Evolutionary conservation across 2,113 vertebrate species (phyloP).

Genomic region (Alethe castanea): DNA sequence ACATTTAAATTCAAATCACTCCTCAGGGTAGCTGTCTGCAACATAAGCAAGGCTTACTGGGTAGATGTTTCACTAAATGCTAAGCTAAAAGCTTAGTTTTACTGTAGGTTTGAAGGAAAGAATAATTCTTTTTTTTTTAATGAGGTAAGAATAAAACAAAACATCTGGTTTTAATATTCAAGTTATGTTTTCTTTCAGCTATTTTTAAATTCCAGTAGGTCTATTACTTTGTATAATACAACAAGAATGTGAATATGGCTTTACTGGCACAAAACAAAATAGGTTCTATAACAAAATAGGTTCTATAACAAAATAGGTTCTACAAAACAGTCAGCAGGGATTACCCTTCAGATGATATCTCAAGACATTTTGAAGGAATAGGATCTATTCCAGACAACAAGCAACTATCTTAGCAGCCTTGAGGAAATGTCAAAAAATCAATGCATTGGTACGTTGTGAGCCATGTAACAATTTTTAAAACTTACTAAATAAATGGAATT

Average conservation of each 20-base stretch:
- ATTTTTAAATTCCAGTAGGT: constrained; percentile 56
- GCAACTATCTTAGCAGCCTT: neutral
- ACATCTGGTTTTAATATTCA: constrained; percentile 56
- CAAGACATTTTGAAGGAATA: constrained; percentile 31
- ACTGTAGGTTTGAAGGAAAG: constrained; percentile 66
- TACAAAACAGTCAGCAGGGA: constrained; percentile 22
- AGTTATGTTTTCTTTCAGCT: constrained; percentile 32
- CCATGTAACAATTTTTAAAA: neutral
- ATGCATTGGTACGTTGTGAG: neutral
- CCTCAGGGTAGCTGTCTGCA: constrained; percentile 82
- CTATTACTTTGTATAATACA: constrained; percentile 43
- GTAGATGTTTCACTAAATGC: constrained; percentile 73
- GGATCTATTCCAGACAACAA: constrained; percentile 1
- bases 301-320: neutral
- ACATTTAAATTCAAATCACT: constrained; percentile 87
- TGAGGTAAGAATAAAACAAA: constrained; percentile 63
- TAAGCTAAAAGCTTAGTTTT: constrained; percentile 73
- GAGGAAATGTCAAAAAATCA: neutral
- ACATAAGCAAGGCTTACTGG: constrained; percentile 81
- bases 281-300: neutral
- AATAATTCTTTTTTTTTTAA: constrained; percentile 55
- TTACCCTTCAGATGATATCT: constrained; percentile 29
- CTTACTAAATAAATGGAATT: neutral
- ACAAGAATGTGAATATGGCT: constrained; percentile 41
- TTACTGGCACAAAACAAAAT: neutral